Evolutionary conservation across 2,888 invertebrate genomes (phyloP).

Genomic region (Scaeva pyrastri): DNA sequence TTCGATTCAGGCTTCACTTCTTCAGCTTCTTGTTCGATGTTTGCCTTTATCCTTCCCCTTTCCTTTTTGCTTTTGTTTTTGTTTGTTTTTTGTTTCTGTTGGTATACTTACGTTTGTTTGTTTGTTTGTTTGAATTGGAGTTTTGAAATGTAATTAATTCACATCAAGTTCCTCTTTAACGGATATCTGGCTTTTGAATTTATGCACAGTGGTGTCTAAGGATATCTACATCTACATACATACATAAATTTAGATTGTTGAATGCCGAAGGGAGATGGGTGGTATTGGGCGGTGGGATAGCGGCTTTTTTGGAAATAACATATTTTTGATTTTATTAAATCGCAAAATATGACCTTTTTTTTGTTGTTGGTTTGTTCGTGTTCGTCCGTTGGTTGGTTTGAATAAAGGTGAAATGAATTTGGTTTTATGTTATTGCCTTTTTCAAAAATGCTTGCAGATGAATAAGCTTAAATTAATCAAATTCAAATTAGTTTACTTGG

Average conservation of each 20-base stretch:
- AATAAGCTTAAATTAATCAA: conserved; percentile 61
- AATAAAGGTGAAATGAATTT: conserved; percentile 8
- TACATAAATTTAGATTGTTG: no score
- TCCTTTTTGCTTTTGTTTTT: neutral
- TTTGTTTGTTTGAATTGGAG: conserved; percentile 36
- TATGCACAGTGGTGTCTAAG: conserved; percentile 14
- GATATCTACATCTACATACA: no score
- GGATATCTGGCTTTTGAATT: conserved; percentile 46
- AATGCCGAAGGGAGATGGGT: neutral
- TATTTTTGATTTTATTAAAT: conserved; percentile 23
- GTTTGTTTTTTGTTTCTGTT: conserved; percentile 19
- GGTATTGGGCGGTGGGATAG: neutral
- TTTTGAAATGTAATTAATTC: conserved; percentile 69
- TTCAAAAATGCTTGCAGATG: conserved; percentile 16
- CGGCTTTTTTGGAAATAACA: neutral
- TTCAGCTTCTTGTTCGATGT: neutral
- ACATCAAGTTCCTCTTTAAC: conserved; percentile 62
- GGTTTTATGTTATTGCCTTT: neutral
- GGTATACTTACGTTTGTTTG: neutral
- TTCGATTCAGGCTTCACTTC: conserved; percentile 43
- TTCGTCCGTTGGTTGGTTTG: neutral
- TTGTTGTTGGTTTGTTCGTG: no score
- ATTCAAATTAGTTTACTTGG: conserved; percentile 52
- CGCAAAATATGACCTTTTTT: neutral
- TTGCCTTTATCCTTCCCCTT: neutral